These are phyloP conservation scores for Cephalotes varians DNA, from an alignment of 2,888 invertebrate species.

Conservation along the genomic window DNA sequence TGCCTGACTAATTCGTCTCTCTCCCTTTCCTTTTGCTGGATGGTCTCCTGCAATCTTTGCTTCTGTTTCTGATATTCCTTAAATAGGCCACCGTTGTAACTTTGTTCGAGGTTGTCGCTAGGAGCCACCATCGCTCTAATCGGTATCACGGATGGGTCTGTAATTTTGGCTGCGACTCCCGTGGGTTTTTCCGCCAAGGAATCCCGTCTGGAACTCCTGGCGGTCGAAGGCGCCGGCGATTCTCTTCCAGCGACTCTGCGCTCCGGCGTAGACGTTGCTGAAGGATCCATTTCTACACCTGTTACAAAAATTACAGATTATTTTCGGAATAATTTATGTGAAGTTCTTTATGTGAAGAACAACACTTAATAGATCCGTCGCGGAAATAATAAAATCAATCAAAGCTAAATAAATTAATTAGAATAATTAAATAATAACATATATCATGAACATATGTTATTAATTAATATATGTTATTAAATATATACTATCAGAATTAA, in stretches of 20 bases:
- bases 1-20: slow-evolving; percentile 87
- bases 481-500: background rate
- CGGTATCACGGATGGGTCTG: slow-evolving; percentile 81
- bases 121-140: slow-evolving; percentile 77
- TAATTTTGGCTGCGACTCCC: slow-evolving; percentile 81
- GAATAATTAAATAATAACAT: slow-evolving; percentile 19
- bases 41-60: slow-evolving; percentile 88
- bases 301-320: slow-evolving; percentile 8
- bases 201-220: slow-evolving; percentile 90
- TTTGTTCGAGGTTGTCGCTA: slow-evolving; percentile 86
- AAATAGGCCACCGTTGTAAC: slow-evolving; percentile 90
- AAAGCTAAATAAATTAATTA: background rate
- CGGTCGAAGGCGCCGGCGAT: slow-evolving; percentile 90
- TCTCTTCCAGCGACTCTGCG: slow-evolving; percentile 87
- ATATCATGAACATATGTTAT: no score
- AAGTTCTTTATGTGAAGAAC: background rate
- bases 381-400: background rate
- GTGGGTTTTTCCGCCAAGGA: slow-evolving; percentile 88
- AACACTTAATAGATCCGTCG: background rate
- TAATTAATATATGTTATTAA: background rate
- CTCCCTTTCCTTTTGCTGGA: slow-evolving; percentile 87
- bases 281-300: slow-evolving; percentile 83
- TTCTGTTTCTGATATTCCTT: slow-evolving; percentile 94
- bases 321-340: background rate
- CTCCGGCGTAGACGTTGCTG: slow-evolving; percentile 90